Evolutionary conservation across 1,140 invertebrate genomes (phyloP).

Genomic region (Cotesia chilonis): DNA sequence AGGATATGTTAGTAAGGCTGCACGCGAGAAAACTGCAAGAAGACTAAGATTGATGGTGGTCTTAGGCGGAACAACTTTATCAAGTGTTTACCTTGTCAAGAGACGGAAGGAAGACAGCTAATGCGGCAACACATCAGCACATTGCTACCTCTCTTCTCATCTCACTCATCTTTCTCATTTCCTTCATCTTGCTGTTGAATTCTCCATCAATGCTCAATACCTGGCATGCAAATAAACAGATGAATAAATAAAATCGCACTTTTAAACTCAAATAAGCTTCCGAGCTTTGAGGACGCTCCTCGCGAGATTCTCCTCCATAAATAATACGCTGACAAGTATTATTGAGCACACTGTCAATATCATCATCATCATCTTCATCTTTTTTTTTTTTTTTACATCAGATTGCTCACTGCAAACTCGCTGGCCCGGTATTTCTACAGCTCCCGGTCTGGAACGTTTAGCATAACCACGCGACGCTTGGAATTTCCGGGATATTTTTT

Average conservation of each 20-base stretch:
- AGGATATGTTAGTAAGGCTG: conserved; percentile 13
- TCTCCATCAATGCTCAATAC: neutral
- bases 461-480: conserved; percentile 5
- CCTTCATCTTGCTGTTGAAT: neutral
- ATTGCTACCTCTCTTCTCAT: conserved; percentile 23
- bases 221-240: no score
- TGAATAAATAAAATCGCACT: no score
- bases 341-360: no score
- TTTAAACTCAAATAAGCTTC: no score
- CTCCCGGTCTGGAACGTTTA: neutral
- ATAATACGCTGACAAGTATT: no score
- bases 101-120: conserved; percentile 19
- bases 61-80: conserved; percentile 37
- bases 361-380: no score
- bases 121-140: conserved; percentile 24
- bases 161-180: conserved; percentile 17
- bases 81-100: conserved; percentile 34
- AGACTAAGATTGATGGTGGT: conserved; percentile 38
- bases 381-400: no score
- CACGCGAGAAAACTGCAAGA: conserved; percentile 35
- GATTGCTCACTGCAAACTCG: neutral
- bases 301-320: no score
- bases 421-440: neutral
- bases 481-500: neutral
- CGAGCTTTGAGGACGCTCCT: no score